phyloP scores from a whole-genome alignment of 2,113 vertebrate species.

The Carettochelys insculpta region DNA sequence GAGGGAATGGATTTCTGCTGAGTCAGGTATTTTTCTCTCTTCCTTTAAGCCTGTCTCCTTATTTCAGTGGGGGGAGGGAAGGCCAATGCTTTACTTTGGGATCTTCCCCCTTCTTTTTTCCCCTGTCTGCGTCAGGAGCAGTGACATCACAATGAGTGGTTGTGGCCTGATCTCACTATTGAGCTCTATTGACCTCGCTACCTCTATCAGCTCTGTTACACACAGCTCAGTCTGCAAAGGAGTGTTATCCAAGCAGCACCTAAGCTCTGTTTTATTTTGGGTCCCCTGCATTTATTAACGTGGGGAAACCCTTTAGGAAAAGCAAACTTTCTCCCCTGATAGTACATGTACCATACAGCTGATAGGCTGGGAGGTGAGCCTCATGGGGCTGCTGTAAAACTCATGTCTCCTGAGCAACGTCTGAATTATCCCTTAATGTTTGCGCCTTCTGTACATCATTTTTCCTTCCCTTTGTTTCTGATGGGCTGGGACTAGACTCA shows the following conservation, averaged over 20 bases:
- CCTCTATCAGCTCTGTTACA: background rate
- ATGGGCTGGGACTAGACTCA: background rate
- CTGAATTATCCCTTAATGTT: conserved; percentile 7
- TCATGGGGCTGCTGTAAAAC: background rate
- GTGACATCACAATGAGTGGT: background rate
- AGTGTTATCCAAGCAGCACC: background rate
- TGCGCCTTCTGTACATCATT: background rate
- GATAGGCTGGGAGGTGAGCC: background rate
- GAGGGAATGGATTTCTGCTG: conserved; percentile 25
- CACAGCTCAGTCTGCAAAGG: background rate
- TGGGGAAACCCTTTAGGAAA: background rate
- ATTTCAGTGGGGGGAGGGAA: background rate
- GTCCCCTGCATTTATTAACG: background rate
- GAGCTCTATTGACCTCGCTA: background rate
- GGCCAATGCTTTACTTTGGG: background rate
- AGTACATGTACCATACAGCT: background rate
- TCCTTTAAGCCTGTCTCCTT: background rate
- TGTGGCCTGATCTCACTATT: background rate
- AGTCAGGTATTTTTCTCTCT: background rate
- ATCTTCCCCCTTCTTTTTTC: rapidly evolving
- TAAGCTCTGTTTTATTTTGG: conserved; percentile 12
- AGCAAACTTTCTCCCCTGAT: background rate
- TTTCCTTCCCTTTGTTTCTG: conserved; percentile 11
- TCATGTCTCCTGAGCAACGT: background rate
- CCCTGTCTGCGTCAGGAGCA: background rate